Base-by-base conservation (phyloP, 1,140 invertebrate species). In the Marisa cornuarietis region DNA sequence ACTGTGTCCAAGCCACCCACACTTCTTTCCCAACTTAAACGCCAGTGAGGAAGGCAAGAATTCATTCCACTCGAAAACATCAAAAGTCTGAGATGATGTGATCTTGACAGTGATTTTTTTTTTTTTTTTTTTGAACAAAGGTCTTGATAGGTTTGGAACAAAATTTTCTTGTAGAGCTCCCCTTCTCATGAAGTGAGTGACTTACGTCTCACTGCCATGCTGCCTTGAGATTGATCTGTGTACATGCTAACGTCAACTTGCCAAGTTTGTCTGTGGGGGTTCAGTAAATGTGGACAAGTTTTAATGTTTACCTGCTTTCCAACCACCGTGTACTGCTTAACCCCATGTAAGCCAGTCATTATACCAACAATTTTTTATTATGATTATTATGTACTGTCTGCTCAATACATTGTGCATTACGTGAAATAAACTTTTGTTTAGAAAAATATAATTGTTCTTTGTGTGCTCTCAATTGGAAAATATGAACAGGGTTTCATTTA, bases 391-490 rank as follows among this genome's bases (percentile, higher is more conserved):
- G 54, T 31, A 31, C 65, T 68, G 65, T 68, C 65, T 68, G 65
- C 65, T 68, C 65, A 68, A 68, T 68, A 68, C 65, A 68, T 68
- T 31, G 65, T 68, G 65, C 65, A 68, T 68, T 68, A 68, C 22
- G 65, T 68, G 65, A 58, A 68, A 68, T 68, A 68, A 68, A 68
- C 22, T 73, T 54, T 73, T 51, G 52, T 54, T 51, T 49, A 51
- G 71, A 73, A 49, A 73, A 54, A 73, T 26, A 14, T 42, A 13
- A 73, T 42, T 76, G 74, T 76, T 52, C 54, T 58, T 42, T 42
- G 31, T 42, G 31, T 4, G 3, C 31, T 42, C 31, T 42, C 31
- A 42, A 6, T 6, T 42, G 31, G 31, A 42, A 42, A 42, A 42
- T 42, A 42, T 42, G 31, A 42, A 42, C 31, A 42, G 31, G 31